Evolutionary conservation across 2,113 vertebrate genomes (phyloP).

Genomic region (Pontoporia blainvillei): DNA sequence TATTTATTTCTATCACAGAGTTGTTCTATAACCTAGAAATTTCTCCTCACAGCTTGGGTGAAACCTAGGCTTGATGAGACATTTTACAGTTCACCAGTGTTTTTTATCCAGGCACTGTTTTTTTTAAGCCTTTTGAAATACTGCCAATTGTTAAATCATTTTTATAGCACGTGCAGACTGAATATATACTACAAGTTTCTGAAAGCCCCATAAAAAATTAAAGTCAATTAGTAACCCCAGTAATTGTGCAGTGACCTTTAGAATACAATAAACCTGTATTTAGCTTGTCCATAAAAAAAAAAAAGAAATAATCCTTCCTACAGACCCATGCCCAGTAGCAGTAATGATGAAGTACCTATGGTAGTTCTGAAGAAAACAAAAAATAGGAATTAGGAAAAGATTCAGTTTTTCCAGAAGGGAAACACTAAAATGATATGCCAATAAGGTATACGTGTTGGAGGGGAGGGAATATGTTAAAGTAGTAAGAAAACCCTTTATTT

Average conservation of each 20-base stretch:
- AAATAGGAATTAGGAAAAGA: neutral
- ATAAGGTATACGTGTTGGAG: neutral
- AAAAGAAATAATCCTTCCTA: constrained; percentile 1
- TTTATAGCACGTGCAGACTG: constrained; percentile 35
- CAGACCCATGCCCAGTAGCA: neutral
- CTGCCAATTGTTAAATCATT: constrained; percentile 61
- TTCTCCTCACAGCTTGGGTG: neutral
- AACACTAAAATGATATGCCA: neutral
- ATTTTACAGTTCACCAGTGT: neutral
- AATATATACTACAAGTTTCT: constrained; percentile 53
- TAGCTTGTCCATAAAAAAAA: neutral
- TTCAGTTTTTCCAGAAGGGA: neutral
- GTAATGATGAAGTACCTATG: neutral
- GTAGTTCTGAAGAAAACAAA: neutral
- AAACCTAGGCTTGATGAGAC: constrained; percentile 18
- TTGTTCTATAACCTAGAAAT: constrained; percentile 13
- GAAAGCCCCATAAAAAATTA: constrained; percentile 73
- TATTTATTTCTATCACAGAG: neutral
- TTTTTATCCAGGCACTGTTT: constrained; percentile 62
- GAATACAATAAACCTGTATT: constrained; percentile 50
- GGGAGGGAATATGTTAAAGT: fast-evolving
- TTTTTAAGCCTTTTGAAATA: constrained; percentile 70
- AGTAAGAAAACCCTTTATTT: neutral
- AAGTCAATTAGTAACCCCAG: constrained; percentile 73
- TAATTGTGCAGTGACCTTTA: constrained; percentile 68